A percentile compares a stretch with the other conserved stretches of the same genome.
Evolutionary conservation across 2,888 invertebrate genomes (phyloP).

Genomic region (Argyresthia goedartella): DNA sequence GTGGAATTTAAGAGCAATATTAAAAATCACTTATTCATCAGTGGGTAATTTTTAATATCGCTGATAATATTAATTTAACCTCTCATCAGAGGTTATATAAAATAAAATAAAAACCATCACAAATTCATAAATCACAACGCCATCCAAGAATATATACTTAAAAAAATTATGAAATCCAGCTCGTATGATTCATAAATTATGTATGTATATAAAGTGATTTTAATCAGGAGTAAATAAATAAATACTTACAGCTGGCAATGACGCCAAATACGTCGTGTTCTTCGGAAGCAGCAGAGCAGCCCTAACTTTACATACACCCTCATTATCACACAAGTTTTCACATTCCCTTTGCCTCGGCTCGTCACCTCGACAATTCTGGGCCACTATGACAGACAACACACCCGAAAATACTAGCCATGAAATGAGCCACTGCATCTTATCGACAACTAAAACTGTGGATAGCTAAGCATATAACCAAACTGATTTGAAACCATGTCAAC

Average conservation of each 20-base stretch:
- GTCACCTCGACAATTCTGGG: slow-evolving; percentile 49
- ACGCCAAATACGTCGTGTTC: slow-evolving; percentile 65
- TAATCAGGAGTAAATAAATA: no score
- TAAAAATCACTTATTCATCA: no score
- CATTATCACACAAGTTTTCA: slow-evolving; percentile 55
- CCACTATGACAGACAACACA: slow-evolving; percentile 15
- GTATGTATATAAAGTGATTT: no score
- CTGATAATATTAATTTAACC: no score
- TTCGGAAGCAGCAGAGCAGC: slow-evolving; percentile 77
- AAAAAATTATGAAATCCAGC: no score
- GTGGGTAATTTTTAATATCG: no score
- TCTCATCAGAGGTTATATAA: no score
- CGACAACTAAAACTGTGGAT: slow-evolving; percentile 14
- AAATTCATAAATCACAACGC: no score
- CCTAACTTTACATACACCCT: slow-evolving; percentile 71
- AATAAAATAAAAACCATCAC: no score
- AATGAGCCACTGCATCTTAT: slow-evolving; percentile 37
- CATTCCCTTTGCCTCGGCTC: slow-evolving; percentile 45
- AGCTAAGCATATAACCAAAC: slow-evolving; percentile 21
- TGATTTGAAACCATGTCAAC: slow-evolving; percentile 6
- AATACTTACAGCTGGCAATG: slow-evolving; percentile 60
- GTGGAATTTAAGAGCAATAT: no score
- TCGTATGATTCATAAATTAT: no score
- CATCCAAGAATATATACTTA: no score
- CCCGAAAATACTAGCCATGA: slow-evolving; percentile 24